Conservation (phyloP, 1,140 invertebrate genomes). For the Calephelis nemesis region DNA sequence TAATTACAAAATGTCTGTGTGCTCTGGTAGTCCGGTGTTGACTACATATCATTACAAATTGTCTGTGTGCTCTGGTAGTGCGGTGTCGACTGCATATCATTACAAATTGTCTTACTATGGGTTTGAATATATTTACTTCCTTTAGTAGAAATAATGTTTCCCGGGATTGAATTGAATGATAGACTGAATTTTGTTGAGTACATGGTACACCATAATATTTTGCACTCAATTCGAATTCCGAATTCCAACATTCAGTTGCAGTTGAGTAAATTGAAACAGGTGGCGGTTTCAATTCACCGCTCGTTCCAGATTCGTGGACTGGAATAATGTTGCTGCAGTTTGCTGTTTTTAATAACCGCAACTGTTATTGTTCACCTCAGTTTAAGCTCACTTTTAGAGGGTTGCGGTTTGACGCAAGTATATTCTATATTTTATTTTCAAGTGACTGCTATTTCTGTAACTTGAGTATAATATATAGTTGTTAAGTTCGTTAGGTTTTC, state of each 20-base stretch:
- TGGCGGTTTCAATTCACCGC: background rate
- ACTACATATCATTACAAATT: no score
- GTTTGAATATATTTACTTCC: no score
- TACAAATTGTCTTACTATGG: no score
- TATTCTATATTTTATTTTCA: background rate
- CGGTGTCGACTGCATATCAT: no score
- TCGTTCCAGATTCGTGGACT: constrained; percentile 6
- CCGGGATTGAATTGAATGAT: no score
- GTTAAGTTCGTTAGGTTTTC: no score
- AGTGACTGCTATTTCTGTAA: no score
- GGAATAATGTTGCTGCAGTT: constrained; percentile 5
- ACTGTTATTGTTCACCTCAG: constrained; percentile 15
- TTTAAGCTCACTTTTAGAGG: constrained; percentile 3
- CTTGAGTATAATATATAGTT: no score
- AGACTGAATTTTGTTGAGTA: background rate
- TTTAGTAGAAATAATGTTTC: no score
- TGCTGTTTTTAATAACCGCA: constrained; percentile 15
- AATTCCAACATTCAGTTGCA: background rate
- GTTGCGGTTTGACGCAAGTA: background rate
- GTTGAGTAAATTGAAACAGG: constrained; percentile 16
- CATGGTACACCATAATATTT: background rate
- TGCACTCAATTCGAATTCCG: background rate
- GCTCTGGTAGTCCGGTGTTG: no score
- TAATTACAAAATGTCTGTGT: no score
- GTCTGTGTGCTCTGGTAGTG: no score